These are phyloP conservation scores for Zosterops hypoxanthus DNA, from an alignment of 2,113 vertebrate species.

Conservation along the genomic window DNA sequence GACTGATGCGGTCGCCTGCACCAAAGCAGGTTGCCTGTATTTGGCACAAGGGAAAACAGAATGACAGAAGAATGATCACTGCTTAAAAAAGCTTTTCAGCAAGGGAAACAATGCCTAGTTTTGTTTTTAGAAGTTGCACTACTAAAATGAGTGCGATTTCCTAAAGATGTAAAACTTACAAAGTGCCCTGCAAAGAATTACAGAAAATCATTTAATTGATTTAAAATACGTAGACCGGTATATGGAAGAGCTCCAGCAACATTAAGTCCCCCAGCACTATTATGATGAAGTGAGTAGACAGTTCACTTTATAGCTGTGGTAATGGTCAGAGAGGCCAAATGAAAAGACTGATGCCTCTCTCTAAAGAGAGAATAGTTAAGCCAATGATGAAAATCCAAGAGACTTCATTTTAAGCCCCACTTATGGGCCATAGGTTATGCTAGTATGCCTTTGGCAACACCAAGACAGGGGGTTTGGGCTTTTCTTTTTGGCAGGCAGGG, in stretches of 20 bases:
- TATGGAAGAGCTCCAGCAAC: background rate
- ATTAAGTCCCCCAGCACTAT: background rate
- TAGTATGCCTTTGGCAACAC: background rate
- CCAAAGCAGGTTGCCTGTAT: background rate
- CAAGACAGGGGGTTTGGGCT: accelerated
- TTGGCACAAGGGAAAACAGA: background rate
- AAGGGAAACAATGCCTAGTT: background rate
- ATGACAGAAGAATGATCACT: background rate
- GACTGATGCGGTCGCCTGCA: background rate
- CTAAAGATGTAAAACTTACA: background rate
- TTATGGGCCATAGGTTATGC: background rate
- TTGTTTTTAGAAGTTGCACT: background rate
- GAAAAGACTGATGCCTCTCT: background rate
- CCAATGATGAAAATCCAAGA: background rate
- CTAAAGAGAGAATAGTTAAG: background rate
- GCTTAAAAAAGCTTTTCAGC: background rate
- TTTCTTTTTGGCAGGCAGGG: background rate
- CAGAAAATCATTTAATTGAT: background rate
- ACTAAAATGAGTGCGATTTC: background rate
- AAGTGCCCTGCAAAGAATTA: background rate
- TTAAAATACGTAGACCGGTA: background rate
- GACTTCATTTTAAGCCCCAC: background rate
- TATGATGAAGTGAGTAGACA: background rate
- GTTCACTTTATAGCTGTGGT: background rate
- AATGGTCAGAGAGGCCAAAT: background rate